phyloP scores from a whole-genome alignment of 2,113 vertebrate genomes.

The Scomber colias region DNA sequence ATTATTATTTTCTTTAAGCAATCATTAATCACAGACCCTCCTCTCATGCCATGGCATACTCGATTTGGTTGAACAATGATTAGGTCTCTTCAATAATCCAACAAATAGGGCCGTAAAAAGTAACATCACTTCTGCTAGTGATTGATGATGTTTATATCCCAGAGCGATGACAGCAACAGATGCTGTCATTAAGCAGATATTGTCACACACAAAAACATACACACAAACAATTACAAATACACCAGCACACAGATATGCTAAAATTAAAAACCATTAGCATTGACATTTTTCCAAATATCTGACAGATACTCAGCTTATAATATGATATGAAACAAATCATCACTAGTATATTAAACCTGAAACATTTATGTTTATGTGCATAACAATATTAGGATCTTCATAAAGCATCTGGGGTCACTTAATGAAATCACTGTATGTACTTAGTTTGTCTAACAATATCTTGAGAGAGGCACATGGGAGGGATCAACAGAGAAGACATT shows the following conservation, averaged over 20 bases:
- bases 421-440: background rate
- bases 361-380: background rate
- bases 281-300: background rate
- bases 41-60: background rate
- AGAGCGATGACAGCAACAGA: conserved; percentile 64
- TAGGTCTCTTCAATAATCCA: conserved; percentile 52
- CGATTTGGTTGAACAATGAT: conserved; percentile 6
- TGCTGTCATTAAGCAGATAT: conserved; percentile 59
- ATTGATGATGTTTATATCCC: conserved; percentile 76
- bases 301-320: background rate
- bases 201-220: conserved; percentile 4
- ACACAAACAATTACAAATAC: conserved; percentile 1
- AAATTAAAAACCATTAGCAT: conserved; percentile 1
- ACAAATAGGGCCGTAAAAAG: conserved; percentile 45
- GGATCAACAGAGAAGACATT: background rate
- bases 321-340: no score
- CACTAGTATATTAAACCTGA: no score
- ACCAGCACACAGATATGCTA: background rate
- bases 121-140: conserved; percentile 55
- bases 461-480: background rate
- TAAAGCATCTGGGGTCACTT: background rate
- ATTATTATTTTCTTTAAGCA: conserved; percentile 29
- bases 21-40: conserved; percentile 15
- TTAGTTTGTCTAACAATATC: background rate
- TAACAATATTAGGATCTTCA: background rate